Evolutionary conservation across 2,113 vertebrate species (phyloP).

Genomic region (Anarhynchus alexandrinus): DNA sequence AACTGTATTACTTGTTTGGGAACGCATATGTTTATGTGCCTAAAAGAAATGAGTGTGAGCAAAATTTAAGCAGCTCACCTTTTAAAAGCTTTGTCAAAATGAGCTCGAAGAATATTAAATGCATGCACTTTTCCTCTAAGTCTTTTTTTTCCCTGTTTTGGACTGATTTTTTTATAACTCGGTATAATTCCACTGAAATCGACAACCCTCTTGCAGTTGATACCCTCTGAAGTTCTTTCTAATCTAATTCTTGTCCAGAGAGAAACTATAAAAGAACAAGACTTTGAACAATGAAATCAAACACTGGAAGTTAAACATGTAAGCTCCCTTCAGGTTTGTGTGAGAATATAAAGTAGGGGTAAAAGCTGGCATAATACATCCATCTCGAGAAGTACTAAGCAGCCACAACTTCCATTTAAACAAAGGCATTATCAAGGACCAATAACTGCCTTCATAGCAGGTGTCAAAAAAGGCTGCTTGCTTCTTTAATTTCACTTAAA

Average conservation of each 20-base stretch:
- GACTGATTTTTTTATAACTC: not conserved
- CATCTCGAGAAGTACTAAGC: not conserved
- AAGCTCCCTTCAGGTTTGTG: not conserved
- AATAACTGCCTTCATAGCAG: not conserved
- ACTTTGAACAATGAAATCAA: slow-evolving; percentile 29
- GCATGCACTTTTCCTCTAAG: not conserved
- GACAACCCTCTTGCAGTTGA: not conserved
- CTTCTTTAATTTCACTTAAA: not conserved
- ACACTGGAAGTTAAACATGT: slow-evolving; percentile 2
- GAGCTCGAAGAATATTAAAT: slow-evolving; percentile 44
- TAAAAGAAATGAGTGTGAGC: slow-evolving; percentile 13
- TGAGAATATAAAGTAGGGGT: slow-evolving; percentile 15
- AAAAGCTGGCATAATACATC: not conserved
- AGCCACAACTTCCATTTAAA: slow-evolving; percentile 1
- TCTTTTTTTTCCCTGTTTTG: not conserved
- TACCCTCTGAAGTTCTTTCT: slow-evolving; percentile 23
- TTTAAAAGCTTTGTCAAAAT: slow-evolving; percentile 56
- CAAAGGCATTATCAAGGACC: not conserved
- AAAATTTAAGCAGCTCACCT: slow-evolving; percentile 52
- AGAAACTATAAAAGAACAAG: not conserved
- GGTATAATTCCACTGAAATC: slow-evolving; percentile 17
- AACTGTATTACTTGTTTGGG: slow-evolving; percentile 20
- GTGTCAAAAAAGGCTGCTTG: not conserved
- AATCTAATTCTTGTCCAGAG: slow-evolving; percentile 8
- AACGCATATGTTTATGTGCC: not conserved